Percentiles rank a stretch among this genome's conserved stretches.
These are phyloP conservation scores for Drosophila arawakana DNA, from an alignment of 1,140 invertebrate species.

Conservation along the genomic window DNA sequence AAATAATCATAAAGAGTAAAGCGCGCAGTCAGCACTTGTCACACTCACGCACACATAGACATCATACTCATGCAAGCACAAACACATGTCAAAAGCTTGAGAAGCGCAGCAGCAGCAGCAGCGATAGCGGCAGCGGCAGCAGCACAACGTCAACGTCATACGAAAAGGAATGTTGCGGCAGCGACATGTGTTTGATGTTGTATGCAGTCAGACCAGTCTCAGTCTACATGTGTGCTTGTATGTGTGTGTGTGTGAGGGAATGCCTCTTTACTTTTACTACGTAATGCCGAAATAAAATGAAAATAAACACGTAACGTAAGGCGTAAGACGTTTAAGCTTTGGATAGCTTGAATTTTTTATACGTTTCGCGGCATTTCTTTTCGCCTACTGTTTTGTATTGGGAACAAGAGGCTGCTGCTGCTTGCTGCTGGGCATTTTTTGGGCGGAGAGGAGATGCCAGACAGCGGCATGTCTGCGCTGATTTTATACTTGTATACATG, in stretches of 20 bases:
- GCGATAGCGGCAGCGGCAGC: slow-evolving; percentile 16
- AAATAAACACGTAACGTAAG: slow-evolving; percentile 36
- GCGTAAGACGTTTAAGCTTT: slow-evolving; percentile 51
- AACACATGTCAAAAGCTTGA: slow-evolving; percentile 36
- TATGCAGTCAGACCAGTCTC: slow-evolving; percentile 31
- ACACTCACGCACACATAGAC: slow-evolving; percentile 37
- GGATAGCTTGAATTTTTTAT: slow-evolving; percentile 54
- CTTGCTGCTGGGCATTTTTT: slow-evolving; percentile 11
- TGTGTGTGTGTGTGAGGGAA: slow-evolving; percentile 55
- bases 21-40: slow-evolving; percentile 51
- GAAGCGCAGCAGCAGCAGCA: slow-evolving; percentile 35
- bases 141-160: slow-evolving; percentile 44
- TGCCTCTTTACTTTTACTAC: slow-evolving; percentile 67
- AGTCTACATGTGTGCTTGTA: slow-evolving; percentile 2
- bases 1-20: slow-evolving; percentile 72
- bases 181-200: slow-evolving; percentile 67
- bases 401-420: slow-evolving; percentile 6
- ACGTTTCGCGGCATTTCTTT: slow-evolving; percentile 58
- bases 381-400: slow-evolving; percentile 32
- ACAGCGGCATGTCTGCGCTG: slow-evolving; percentile 47
- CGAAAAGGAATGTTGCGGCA: slow-evolving; percentile 61
- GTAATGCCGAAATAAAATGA: slow-evolving; percentile 57
- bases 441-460: slow-evolving; percentile 35
- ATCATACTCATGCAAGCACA: slow-evolving; percentile 17
- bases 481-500: slow-evolving; percentile 21